These are phyloP conservation scores for Chinchilla lanigera DNA, from an alignment of 2,113 vertebrate species.

Conservation along the genomic window DNA sequence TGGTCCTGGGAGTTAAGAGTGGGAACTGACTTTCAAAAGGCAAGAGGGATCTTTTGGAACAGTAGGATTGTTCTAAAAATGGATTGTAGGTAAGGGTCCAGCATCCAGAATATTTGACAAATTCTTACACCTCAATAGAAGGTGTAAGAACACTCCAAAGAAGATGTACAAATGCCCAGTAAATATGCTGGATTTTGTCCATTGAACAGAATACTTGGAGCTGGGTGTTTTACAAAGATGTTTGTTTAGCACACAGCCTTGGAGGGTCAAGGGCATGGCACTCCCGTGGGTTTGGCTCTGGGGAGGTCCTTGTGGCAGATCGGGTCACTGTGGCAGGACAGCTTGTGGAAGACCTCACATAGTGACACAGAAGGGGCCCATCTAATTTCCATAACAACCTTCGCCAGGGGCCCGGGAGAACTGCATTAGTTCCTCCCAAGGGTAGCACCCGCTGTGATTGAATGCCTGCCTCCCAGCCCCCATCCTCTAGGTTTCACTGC, in stretches of 20 bases:
- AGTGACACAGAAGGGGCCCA: not conserved
- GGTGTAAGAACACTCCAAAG: not conserved
- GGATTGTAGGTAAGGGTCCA: not conserved
- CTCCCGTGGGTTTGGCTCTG: not conserved
- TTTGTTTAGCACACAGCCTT: not conserved
- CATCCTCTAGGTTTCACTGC: no score
- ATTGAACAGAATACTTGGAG: not conserved
- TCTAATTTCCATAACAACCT: not conserved
- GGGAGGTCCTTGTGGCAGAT: not conserved
- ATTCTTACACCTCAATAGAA: not conserved
- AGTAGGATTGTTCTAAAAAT: not conserved
- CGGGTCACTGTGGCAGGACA: not conserved
- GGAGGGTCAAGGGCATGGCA: no score
- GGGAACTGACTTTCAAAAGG: not conserved
- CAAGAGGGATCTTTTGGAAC: not conserved
- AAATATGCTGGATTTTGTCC: no score
- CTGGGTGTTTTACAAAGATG: not conserved
- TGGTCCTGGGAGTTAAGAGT: not conserved
- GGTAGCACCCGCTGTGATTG: not conserved
- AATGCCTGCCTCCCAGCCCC: not conserved
- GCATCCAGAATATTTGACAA: not conserved
- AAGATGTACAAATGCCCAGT: not conserved
- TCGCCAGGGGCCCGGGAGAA: not conserved
- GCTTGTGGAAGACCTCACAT: not conserved
- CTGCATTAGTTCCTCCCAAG: not conserved